Percentiles rank a stretch among this genome's conserved stretches.
Evolutionary conservation across 2,797 vertebrate species (phyloP).

Genomic region (Tinamus major): DNA sequence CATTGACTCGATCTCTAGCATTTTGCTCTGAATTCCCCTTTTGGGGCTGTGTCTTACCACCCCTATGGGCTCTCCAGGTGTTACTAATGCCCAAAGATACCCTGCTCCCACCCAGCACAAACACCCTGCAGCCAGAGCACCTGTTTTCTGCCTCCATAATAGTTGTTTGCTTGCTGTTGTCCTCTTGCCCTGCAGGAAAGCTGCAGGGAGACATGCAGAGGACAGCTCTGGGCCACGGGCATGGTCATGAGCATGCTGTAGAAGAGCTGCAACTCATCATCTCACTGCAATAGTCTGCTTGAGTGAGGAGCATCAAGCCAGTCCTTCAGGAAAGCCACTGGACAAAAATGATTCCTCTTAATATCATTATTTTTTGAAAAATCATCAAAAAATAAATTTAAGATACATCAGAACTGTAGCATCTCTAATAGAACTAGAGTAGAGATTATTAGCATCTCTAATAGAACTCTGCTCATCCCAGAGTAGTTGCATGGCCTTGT

Average conservation of each 20-base stretch:
- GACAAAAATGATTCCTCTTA: neutral
- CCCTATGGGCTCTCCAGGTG: neutral
- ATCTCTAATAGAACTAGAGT: neutral
- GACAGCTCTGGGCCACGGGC: neutral
- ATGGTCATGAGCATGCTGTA: neutral
- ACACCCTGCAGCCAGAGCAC: neutral
- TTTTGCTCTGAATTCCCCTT: neutral
- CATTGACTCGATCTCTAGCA: neutral
- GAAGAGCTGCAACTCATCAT: neutral
- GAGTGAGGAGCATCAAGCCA: neutral
- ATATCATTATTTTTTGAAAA: neutral
- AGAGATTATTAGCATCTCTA: neutral
- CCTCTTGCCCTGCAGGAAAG: neutral
- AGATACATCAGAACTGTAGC: neutral
- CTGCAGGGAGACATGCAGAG: neutral
- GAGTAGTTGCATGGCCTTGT: neutral
- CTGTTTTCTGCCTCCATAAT: neutral
- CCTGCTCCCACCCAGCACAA: neutral
- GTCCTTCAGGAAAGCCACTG: neutral
- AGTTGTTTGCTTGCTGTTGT: neutral
- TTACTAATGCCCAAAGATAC: accelerated
- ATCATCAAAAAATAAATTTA: neutral
- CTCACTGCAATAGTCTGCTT: neutral
- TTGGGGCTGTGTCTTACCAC: neutral
- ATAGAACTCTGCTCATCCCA: neutral